Base-by-base conservation (phyloP, 2,888 invertebrate species). In the Digitonthophagus gazella region DNA sequence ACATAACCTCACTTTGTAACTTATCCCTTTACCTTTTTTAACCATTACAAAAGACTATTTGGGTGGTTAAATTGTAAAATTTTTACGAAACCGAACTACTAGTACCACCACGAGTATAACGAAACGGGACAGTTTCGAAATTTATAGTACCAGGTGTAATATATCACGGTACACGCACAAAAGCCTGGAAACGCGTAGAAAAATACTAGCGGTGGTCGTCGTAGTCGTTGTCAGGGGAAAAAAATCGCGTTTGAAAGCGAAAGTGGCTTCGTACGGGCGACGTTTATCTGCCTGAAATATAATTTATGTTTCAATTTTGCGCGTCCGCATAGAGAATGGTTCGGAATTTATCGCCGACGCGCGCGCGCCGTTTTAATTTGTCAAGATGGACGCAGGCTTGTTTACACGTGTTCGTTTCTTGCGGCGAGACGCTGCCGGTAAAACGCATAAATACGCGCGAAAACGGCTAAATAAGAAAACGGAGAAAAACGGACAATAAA, bases 341-440 rank as follows among this genome's bases (percentile, higher is more conserved):
- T 61, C 18, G n/a, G 19, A 61, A 61, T 61, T 61, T 61, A 61
- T 61, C 61, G 61, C 20, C 61, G 20, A 19, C 20, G 61, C 20
- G 61, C 61, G 61, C n/a, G 19, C 18, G 61, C 14, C 61, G 61
- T 61, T 61, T n/a, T 61, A 61, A 61, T 61, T 61, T 61, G 61
- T 61, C 61, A 61, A 61, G 20, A 61, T 61, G 61, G 28, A 61
- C 20, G 61, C 20, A n/a, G n/a, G 20, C 19, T 19, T 61, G 61
- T 61, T 61, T 61, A 61, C 61, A 61, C 20, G 20, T 61, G 61
- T 61, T 61, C 57, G n/a, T n/a, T n/a, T 44, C 28, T 6, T 44
- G 11, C 28, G 28, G 61, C 61, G 18, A n/a, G 20, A n/a, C 8
- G 61, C 58, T 19, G 15, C 14, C 11, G 11, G 15, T 19, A 14